Evolutionary conservation across 1,140 invertebrate species (phyloP).

Genomic region (Ptiloglossa arizonensis): DNA sequence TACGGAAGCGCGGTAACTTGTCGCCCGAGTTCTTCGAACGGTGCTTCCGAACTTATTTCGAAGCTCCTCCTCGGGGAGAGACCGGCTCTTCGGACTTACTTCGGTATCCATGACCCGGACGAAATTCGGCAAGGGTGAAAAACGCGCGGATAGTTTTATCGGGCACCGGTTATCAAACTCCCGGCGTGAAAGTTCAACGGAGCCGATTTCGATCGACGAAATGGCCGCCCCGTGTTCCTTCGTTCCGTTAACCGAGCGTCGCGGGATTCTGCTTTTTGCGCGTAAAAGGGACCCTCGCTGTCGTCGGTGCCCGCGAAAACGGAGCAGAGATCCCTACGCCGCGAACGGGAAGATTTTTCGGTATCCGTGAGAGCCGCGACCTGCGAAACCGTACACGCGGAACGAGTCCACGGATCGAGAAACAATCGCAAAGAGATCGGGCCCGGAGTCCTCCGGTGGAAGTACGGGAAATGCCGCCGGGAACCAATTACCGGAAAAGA

Average conservation of each 20-base stretch:
- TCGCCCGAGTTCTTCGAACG: constrained; percentile 15
- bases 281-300: not conserved
- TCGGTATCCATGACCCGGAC: not conserved
- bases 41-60: constrained; percentile 44
- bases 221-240: not conserved
- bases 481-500: no score
- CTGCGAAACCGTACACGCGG: no score
- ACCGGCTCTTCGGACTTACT: not conserved
- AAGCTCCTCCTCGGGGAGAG: not conserved
- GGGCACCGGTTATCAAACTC: constrained; percentile 49
- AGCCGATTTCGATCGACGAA: constrained; percentile 17
- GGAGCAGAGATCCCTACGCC: not conserved
- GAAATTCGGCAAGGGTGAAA: not conserved
- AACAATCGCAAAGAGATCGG: no score
- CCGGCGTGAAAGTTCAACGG: constrained; percentile 38
- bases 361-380: no score
- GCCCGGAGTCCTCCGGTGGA: no score
- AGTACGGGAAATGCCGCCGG: no score
- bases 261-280: not conserved
- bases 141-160: constrained; percentile 43
- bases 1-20: constrained; percentile 37
- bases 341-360: no score
- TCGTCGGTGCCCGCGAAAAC: not conserved
- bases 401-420: no score
- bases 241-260: not conserved